Base-by-base conservation (phyloP, 2,113 vertebrate species). In the Nerophis lumbriciformis region DNA sequence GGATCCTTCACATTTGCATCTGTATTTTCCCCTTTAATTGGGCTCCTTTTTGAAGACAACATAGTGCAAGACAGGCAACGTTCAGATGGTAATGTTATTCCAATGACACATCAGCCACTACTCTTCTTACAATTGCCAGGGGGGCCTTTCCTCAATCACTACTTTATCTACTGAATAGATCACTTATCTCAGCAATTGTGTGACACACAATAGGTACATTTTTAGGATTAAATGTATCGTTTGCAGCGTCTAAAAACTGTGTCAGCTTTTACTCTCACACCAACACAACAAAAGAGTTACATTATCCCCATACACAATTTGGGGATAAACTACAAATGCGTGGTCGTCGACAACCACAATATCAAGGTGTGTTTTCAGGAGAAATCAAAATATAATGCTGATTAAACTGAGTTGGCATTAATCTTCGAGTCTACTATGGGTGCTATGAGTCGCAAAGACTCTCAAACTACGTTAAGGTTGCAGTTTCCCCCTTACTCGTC, bases 401-500 rank as follows among this genome's bases (percentile, higher is more conserved):
- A 42, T 9, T 5, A 42, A 42, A 9, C 5, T 9, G 10, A 11
- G 42, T 5, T 8, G 7, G 10, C 10, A 42, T 42, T 3, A 45
- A 45, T 45, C 42, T 45, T 11, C 39, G 8, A 42, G 39, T 9
- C 39, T 9, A 42, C 11, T 12, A 28, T 4, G 42, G 11, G 5
- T 45, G 10, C 42, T 45, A 12, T 45, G 42, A 45, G 42, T 45
- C 3, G 4, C 4, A 11, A 45, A 45, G 8, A 42, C 39, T 9
- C 39, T 39, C 1, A 8, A 42, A 42, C 39, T 42, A 42, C 39
- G 0, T 3, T 42, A 9, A 45, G 42, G 10, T 9, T 12, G 42
- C 42, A 4, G 55, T 16, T 57, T 10, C 13, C 16, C 16, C 10
- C 96, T 97, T 83, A 98, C 96, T 99, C 96, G 52, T 99, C 96